Evolutionary conservation across 37 sponge, comb jelly and placozoan genomes (phyloP).

Genomic region (Hormiphora californensis): DNA sequence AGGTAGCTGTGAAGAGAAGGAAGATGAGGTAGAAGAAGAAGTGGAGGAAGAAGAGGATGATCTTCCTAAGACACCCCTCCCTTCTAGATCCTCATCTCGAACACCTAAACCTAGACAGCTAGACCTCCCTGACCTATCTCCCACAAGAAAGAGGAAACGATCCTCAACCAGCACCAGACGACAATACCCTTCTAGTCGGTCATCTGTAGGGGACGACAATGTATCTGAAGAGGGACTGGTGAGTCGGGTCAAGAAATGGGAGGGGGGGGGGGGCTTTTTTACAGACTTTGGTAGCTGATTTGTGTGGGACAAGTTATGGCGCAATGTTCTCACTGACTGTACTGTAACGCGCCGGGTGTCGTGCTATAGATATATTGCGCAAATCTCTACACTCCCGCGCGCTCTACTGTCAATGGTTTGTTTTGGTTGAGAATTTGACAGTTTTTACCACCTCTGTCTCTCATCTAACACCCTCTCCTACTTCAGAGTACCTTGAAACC

Average conservation of each 20-base stretch:
- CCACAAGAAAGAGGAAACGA: conserved; percentile 35
- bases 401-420: too few species aligned
- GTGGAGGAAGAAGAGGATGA: not conserved
- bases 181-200: conserved; percentile 17
- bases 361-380: too few species aligned
- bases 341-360: too few species aligned
- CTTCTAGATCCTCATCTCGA: conserved; percentile 22
- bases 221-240: conserved; percentile 38
- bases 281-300: too few species aligned
- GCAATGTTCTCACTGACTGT: too few species aligned
- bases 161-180: not conserved
- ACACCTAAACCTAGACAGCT: conserved; percentile 56
- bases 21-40: conserved; percentile 57
- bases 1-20: conserved; percentile 51
- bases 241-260: too few species aligned
- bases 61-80: not conserved
- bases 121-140: conserved; percentile 6
- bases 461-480: too few species aligned
- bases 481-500: conserved; percentile 15
- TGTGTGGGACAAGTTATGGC: too few species aligned
- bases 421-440: too few species aligned
- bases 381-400: too few species aligned
- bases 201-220: conserved; percentile 16
- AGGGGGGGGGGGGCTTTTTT: too few species aligned
- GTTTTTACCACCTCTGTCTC: too few species aligned